These are phyloP conservation scores for Halcyon malimbica DNA, from an alignment of 2,113 vertebrate species.

Conservation along the genomic window DNA sequence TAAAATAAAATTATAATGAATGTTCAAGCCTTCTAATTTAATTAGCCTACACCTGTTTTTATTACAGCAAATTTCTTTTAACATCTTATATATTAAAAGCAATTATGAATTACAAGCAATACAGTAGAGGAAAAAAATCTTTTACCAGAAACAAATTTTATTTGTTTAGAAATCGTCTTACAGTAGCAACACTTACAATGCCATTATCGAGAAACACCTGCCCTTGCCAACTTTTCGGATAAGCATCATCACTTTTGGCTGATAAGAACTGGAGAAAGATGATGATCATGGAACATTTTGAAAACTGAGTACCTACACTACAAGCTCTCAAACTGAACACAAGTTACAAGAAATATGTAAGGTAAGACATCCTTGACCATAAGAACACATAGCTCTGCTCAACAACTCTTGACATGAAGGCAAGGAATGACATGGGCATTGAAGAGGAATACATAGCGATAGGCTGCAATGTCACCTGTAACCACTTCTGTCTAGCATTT, in stretches of 20 bases:
- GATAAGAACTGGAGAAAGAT: not conserved
- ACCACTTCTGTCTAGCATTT: not conserved
- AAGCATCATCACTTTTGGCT: not conserved
- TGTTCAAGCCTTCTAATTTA: constrained; percentile 9
- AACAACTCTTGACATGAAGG: accelerated
- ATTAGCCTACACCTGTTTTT: constrained; percentile 26
- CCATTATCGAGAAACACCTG: not conserved
- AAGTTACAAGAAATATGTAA: not conserved
- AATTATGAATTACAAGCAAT: constrained; percentile 13
- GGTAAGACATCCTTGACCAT: not conserved
- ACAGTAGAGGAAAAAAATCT: not conserved
- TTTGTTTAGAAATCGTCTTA: not conserved
- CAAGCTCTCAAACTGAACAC: not conserved
- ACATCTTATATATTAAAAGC: constrained; percentile 16
- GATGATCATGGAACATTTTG: not conserved
- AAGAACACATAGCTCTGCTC: not conserved
- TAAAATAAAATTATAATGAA: constrained; percentile 24
- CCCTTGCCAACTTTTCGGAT: not conserved
- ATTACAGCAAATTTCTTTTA: constrained; percentile 9
- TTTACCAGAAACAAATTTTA: not conserved
- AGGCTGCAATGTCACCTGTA: not conserved
- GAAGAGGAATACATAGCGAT: not conserved
- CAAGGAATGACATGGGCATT: not conserved
- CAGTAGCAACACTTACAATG: not conserved
- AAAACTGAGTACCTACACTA: not conserved